Evolutionary conservation across 1,140 invertebrate genomes (phyloP), one percentile per base, ranked within the genome.

Genomic region (Halesus radiatus): DNA sequence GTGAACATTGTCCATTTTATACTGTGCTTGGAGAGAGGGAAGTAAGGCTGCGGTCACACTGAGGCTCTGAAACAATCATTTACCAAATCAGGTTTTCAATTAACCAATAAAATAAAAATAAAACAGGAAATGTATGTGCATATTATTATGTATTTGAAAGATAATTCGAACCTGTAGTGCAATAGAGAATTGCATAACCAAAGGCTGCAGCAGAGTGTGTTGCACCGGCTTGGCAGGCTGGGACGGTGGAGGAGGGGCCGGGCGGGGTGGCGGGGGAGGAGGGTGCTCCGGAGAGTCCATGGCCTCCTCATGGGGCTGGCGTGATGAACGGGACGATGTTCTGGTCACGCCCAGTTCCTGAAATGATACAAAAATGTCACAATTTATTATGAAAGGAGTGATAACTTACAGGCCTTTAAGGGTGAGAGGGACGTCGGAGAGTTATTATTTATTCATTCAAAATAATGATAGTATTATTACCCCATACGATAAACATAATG

Each of bases 11-110:
- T 97, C 97, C 95, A 98, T 99, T 90, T 97, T 95, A 88, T 99
- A 99, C 86, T 99, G 97, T 3, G 98, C 98, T 90, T 97, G 96
- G 0, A 99, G 90, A 0, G 98, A 99, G 0, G 98, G 98, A 81
- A 99, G 86, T 15, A 99, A 87, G 1, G 98, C 96, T 1, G 98
- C 97, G 62, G 96, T 98, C 54, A 98, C 95, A 82, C 95, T 96
- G 52, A 98, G 88, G 84, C 95, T 96, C 90, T 96, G 89, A 6
- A 85, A 87, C 2, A 3, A 74, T 45, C 10, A 45, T 7, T 37
- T 4, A 37, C 3, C 4, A 37, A 37, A 8, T 37, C 7, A 37
- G 7, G 32, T 37, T 37, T 7, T 37, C 7, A 37, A 37, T 37
- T 37, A 37, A n/a, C n/a, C n/a, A n/a, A n/a, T n/a, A n/a, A n/a